phyloP scores from a whole-genome alignment of 2,888 invertebrate species.

The Pemphredon lugubris region DNA sequence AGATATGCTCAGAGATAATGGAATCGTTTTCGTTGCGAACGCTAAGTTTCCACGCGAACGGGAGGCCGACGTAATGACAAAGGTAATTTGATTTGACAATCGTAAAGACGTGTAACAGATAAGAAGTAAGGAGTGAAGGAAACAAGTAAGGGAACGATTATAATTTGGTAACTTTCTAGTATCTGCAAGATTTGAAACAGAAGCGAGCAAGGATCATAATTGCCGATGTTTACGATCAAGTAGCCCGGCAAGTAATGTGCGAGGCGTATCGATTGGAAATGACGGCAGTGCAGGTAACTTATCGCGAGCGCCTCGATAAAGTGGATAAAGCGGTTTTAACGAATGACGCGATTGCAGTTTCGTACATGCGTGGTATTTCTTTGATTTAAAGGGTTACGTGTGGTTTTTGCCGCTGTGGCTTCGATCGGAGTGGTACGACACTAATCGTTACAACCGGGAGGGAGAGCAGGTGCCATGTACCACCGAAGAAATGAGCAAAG shows the following conservation, averaged over 20 bases:
- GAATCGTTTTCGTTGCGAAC: slow-evolving; percentile 86
- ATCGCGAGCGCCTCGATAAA: too few species aligned
- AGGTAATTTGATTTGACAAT: slow-evolving; percentile 78
- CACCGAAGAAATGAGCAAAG: slow-evolving; percentile 84
- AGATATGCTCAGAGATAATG: slow-evolving; percentile 84
- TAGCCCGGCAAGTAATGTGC: slow-evolving; percentile 90
- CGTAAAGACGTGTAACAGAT: too few species aligned
- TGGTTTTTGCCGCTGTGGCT: slow-evolving; percentile 94
- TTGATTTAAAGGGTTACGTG: slow-evolving; percentile 85
- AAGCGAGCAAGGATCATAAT: slow-evolving; percentile 89
- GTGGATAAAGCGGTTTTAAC: too few species aligned
- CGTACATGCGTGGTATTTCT: too few species aligned
- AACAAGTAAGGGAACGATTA: too few species aligned
- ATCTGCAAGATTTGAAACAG: slow-evolving; percentile 85
- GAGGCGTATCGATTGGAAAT: slow-evolving; percentile 88
- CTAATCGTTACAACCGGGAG: slow-evolving; percentile 81
- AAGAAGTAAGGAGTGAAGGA: too few species aligned
- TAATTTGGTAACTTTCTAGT: slow-evolving; percentile 82
- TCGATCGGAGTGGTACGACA: slow-evolving; percentile 85
- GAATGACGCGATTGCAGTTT: background rate
- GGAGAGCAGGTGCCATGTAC: slow-evolving; percentile 84
- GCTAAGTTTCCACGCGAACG: slow-evolving; percentile 86
- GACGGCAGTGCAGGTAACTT: slow-evolving; percentile 82
- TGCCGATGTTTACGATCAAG: slow-evolving; percentile 89
- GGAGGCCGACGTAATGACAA: slow-evolving; percentile 83